Conservation (phyloP, 2,113 vertebrate species). For the Chiloscyllium plagiosum region DNA sequence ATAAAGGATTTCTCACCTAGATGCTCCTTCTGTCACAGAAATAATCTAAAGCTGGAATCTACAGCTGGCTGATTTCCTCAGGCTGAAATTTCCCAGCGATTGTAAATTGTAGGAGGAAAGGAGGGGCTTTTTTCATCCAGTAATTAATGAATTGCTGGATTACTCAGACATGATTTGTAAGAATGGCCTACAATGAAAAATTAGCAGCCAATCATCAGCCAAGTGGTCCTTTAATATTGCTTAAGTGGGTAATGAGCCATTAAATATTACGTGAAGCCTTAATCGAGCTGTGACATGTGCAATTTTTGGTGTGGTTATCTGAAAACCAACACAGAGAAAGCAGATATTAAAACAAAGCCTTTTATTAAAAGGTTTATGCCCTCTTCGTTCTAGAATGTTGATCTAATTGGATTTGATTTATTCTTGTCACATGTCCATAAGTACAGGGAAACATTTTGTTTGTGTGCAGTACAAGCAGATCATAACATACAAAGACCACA, state of each 20-base stretch:
- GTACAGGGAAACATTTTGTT: no score
- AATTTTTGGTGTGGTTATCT: not conserved
- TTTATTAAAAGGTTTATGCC: not conserved
- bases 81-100: not conserved
- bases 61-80: no score
- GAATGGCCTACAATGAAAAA: not conserved
- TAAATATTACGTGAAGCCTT: not conserved
- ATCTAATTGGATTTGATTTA: not conserved
- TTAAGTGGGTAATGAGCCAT: not conserved
- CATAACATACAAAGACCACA: no score
- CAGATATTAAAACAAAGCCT: not conserved
- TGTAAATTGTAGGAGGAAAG: not conserved
- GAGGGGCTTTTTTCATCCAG: not conserved
- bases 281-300: not conserved
- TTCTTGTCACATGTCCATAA: no score
- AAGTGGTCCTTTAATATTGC: slow-evolving; percentile 10
- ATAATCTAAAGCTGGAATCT: not conserved
- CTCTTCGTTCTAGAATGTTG: not conserved
- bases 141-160: not conserved
- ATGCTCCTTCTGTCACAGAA: not conserved
- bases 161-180: not conserved
- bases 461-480: no score
- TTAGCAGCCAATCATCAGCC: slow-evolving; percentile 6
- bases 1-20: not conserved
- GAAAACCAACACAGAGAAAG: not conserved